phyloP scores from a whole-genome alignment of 2,797 vertebrate genomes.

The Cichlasoma orientale region DNA sequence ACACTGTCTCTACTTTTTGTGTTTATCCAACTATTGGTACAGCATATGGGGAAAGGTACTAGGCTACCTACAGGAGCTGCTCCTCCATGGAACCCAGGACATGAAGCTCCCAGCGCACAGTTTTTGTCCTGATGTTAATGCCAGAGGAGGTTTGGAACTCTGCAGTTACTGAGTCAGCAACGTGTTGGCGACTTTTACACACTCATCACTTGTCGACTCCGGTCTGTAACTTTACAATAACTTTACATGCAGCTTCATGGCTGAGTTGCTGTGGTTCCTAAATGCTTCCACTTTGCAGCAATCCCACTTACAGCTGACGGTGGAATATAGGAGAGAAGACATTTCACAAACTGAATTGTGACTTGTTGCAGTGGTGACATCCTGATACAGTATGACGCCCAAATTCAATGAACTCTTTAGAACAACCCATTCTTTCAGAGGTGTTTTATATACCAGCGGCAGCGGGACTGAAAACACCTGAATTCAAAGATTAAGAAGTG shows the following conservation, averaged over 20 bases:
- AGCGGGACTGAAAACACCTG: background rate
- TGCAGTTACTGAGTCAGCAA: background rate
- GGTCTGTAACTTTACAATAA: background rate
- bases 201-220: too few relatives aligned
- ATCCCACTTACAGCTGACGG: background rate
- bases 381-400: too few relatives aligned
- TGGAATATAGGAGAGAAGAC: too few relatives aligned
- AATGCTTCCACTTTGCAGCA: background rate
- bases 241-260: background rate
- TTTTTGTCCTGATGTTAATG: background rate
- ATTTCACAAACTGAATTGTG: too few relatives aligned
- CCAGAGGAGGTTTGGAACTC: background rate
- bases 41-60: background rate
- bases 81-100: background rate
- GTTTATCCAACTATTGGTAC: background rate
- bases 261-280: background rate
- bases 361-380: too few relatives aligned
- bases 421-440: too few relatives aligned
- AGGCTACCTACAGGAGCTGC: background rate
- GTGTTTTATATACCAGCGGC: background rate
- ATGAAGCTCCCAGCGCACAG: background rate
- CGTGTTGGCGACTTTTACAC: too few relatives aligned
- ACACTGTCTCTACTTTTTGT: background rate
- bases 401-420: too few relatives aligned
- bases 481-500: background rate